These are phyloP conservation scores for Oxyteleia sp. DNA, from an alignment of 2,888 invertebrate species.

Conservation along the genomic window DNA sequence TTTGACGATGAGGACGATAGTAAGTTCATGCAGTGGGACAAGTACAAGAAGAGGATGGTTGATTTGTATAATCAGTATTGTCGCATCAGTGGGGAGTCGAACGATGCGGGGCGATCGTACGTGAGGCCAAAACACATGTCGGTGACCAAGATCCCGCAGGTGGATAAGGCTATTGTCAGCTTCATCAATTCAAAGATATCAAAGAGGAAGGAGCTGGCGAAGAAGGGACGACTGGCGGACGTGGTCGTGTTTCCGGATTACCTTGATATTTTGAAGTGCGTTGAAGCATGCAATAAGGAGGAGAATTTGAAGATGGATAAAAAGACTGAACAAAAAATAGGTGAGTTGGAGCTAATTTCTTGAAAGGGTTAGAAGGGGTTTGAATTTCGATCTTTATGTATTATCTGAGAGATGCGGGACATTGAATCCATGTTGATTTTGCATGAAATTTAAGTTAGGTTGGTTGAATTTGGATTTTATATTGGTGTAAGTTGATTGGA, in stretches of 20 bases:
- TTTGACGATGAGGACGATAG: slow-evolving; percentile 93
- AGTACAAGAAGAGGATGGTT: slow-evolving; percentile 86
- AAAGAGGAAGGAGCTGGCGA: slow-evolving; percentile 71
- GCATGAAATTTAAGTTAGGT: too few relatives aligned
- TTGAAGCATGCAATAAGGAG: slow-evolving; percentile 78
- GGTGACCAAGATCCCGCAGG: slow-evolving; percentile 78
- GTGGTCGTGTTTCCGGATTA: slow-evolving; percentile 83
- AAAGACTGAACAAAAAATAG: slow-evolving; percentile 74
- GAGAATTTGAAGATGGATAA: slow-evolving; percentile 76
- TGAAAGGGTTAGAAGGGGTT: too few relatives aligned
- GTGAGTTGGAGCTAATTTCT: slow-evolving; percentile 79
- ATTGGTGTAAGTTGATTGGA: too few relatives aligned
- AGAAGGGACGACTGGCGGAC: slow-evolving; percentile 73
- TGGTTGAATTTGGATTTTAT: too few relatives aligned
- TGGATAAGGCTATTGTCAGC: slow-evolving; percentile 83
- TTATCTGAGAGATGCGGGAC: too few relatives aligned
- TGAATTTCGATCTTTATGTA: too few relatives aligned
- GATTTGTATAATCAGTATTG: slow-evolving; percentile 79
- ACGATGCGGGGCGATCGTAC: slow-evolving; percentile 79
- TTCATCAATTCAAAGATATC: slow-evolving; percentile 83
- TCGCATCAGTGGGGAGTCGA: slow-evolving; percentile 78
- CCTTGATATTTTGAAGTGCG: slow-evolving; percentile 82
- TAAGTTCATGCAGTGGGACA: slow-evolving; percentile 91
- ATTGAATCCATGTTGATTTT: too few relatives aligned
- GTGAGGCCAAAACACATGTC: slow-evolving; percentile 80